Base-by-base conservation (phyloP, 2,113 vertebrate genomes). In the Martes martes region DNA sequence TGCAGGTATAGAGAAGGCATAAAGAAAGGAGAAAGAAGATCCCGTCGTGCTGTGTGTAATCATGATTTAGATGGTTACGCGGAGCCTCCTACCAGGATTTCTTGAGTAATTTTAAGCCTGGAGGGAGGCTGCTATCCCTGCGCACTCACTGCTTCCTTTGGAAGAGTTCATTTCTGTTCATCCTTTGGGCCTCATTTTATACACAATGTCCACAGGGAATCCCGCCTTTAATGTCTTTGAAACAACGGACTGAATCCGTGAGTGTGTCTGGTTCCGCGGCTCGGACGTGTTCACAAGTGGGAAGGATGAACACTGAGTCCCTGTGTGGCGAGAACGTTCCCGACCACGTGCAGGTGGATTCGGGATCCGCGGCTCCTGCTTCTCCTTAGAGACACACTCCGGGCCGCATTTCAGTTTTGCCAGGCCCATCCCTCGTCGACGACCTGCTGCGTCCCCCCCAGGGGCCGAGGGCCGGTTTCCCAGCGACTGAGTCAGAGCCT, bases 261-360 rank as follows among this genome's bases (percentile, higher is more conserved):
- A 14, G 47, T 2, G 16, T 7, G 24, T 5, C 7, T 4, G n/a
- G 39, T 21, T 67, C 55, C 0, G 52, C 7, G 11, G 86, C 42
- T 50, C 13, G 1, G 7, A 4, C 33, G 1, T 26, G 14, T 50
- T 0, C 3, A 57, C 21, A 23, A 15, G 3, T 11, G 3, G 6
- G 0, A 52, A 13, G 61, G 45, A 16, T 21, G 6, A 3, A 6
- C 0, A 1, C 1, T 23, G 14, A 0, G 4, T 23, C 15, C 55
- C 24, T 1, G 11, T 2, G 39, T 31, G 2, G n/a, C 16, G 6
- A 15, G 31, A 63, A 15, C 1, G 14, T 57, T 39, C 39, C 6
- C 0, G 1, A 7, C 7, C 14, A 1, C n/a, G 26, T 4, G 1
- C 2, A 0, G 19, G 65, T 7, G 26, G 57, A 1, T 33, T 0